Percentiles rank a stretch among this genome's conserved stretches.
phyloP scores from a whole-genome alignment of 2,113 vertebrate genomes.

The Tragulus kanchil region DNA sequence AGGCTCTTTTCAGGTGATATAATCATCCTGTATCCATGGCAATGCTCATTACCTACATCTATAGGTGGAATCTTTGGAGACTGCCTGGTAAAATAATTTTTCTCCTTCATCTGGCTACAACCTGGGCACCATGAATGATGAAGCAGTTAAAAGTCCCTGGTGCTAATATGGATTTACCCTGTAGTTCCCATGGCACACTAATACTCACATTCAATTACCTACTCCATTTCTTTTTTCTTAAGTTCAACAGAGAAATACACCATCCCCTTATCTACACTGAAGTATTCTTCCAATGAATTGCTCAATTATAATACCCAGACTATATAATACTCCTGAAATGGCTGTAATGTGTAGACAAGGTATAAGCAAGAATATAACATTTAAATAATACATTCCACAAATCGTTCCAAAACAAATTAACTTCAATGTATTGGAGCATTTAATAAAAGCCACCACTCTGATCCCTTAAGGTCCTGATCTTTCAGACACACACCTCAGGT shows the following conservation, averaged over 20 bases:
- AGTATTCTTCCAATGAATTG: conserved; percentile 28
- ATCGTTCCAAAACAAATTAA: not conserved
- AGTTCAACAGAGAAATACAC: conserved; percentile 32
- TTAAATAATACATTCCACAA: conserved; percentile 8
- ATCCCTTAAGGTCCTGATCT: not conserved
- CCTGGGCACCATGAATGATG: not conserved
- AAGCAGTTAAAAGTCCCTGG: not conserved
- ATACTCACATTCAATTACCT: not conserved
- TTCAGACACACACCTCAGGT: not conserved
- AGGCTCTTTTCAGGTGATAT: conserved; percentile 73
- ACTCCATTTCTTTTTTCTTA: not conserved
- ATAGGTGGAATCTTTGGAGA: conserved; percentile 66
- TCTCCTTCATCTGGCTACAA: conserved; percentile 47
- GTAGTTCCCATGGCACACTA: not conserved
- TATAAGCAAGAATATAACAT: conserved; percentile 35
- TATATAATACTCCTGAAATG: not conserved
- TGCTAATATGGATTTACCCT: conserved; percentile 26
- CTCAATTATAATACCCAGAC: conserved; percentile 26
- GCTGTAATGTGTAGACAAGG: conserved; percentile 40
- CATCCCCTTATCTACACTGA: not conserved
- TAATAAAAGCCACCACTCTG: not conserved
- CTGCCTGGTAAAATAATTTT: not conserved
- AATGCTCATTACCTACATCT: conserved; percentile 61
- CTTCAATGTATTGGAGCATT: conserved; percentile 19
- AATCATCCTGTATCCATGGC: conserved; percentile 72